Evolutionary conservation across 2,888 invertebrate genomes (phyloP), one percentile per base, ranked within the genome.

Genomic region (Linnaemya vulpina): DNA sequence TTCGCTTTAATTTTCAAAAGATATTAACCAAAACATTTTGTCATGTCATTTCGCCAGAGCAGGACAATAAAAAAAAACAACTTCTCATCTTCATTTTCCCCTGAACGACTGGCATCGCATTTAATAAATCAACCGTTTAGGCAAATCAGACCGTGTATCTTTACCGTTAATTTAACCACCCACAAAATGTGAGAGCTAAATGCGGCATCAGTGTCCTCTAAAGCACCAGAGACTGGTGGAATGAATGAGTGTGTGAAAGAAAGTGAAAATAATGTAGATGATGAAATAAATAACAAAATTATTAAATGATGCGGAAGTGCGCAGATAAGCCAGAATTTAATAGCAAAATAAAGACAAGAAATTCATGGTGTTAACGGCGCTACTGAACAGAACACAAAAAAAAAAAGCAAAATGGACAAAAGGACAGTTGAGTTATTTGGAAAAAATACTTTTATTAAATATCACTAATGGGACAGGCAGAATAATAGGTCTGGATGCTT

Each of bases 261-360:
- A 85, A 86, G 83, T 85, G 77, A 83, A 91, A 89, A 75, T 89
- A 90, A 90, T 90, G 89, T 87, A 89, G 90, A 90, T 90, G 90
- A 89, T 89, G 84, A 89, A 90, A 53, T 49, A 89, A 90, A 90
- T 90, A 90, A 22, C 25, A 55, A 60, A 35, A 90, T 91, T 90
- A 91, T 89, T 90, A 88, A 90, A 90, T 90, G 91, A 90, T 88
- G 89, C 91, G 90, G 90, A 90, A 90, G 88, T 88, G 86, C 89
- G 88, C 84, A 90, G 90, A 91, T 90, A 90, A 90, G 91, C 87
- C 84, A 88, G 49, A 46, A 55, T 65, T 67, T 58, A 67, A 46
- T 53, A 53, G 30, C 30, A 51, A 75, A 38, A 65, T 17, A 63
- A 35, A 17, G 38, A 20, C 11, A 25, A 25, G 25, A 30, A 30